Evolutionary conservation across 2,113 vertebrate species (phyloP).

Genomic region (Carassius auratus): DNA sequence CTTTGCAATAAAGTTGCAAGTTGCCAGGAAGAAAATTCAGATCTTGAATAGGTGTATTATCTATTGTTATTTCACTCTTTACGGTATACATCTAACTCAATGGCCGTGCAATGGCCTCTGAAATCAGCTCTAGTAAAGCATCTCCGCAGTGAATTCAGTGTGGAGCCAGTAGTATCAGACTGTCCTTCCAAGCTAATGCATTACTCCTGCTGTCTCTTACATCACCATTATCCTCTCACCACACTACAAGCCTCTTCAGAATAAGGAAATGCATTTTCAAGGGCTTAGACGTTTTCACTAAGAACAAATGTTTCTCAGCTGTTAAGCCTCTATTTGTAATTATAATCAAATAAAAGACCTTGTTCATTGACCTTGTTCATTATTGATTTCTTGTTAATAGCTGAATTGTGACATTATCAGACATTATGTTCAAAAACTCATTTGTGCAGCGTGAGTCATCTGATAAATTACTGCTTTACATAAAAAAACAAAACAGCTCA

Average conservation of each 20-base stretch:
- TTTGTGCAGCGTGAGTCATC: background rate
- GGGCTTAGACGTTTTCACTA: background rate
- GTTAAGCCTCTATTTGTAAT: constrained; percentile 3
- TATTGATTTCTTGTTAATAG: background rate
- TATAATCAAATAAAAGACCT: constrained; percentile 17
- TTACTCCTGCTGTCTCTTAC: background rate
- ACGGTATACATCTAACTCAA: background rate
- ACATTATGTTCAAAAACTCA: background rate
- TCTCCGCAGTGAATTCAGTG: background rate
- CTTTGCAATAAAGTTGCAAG: background rate
- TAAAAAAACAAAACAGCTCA: background rate
- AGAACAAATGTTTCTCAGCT: background rate
- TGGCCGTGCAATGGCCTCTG: background rate
- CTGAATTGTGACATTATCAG: background rate
- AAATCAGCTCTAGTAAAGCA: background rate
- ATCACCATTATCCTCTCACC: constrained; percentile 5
- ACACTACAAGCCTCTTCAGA: background rate
- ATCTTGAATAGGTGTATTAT: background rate
- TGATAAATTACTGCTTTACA: background rate
- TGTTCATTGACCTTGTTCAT: background rate
- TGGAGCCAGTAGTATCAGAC: background rate
- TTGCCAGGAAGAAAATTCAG: too few relatives aligned
- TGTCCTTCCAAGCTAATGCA: constrained; percentile 11
- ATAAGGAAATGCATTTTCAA: background rate
- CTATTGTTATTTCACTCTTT: background rate